phyloP scores from a whole-genome alignment of 2,113 vertebrate genomes.

The Hypomesus transpacificus region DNA sequence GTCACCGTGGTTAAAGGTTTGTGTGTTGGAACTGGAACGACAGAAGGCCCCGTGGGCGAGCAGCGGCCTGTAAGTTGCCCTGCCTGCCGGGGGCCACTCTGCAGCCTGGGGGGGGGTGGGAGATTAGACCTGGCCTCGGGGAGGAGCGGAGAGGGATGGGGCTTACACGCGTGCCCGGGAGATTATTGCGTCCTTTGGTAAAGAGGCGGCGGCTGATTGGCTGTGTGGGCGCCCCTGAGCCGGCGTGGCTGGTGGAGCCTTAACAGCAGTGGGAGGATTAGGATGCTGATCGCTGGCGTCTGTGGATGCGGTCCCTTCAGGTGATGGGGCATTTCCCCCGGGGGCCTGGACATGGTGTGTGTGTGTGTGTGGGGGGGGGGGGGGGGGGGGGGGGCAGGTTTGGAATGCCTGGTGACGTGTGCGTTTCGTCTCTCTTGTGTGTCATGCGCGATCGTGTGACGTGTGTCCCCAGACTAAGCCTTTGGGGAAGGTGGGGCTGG shows the following conservation, averaged over 20 bases:
- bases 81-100: too few species aligned
- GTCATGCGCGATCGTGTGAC: too few species aligned
- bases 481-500: neutral
- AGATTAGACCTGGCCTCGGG: constrained; percentile 44
- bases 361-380: neutral
- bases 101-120: neutral
- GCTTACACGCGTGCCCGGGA: constrained; percentile 20
- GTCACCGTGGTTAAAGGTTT: neutral
- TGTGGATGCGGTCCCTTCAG: neutral
- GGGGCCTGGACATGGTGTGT: neutral
- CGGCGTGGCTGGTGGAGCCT: constrained; percentile 28
- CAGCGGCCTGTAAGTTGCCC: too few species aligned
- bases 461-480: neutral
- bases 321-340: neutral
- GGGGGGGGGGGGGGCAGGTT: neutral
- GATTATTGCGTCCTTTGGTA: constrained; percentile 47
- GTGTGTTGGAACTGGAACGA: neutral
- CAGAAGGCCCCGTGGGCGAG: neutral
- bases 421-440: neutral
- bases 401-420: neutral
- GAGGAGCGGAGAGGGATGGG: neutral
- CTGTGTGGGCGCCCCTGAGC: constrained; percentile 15
- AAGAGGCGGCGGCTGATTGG: constrained; percentile 41
- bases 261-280: constrained; percentile 49
- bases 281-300: constrained; percentile 27